A percentile compares a stretch with the other conserved stretches of the same genome.
Conservation (phyloP, 2,113 vertebrate genomes). For the Baryphthengus martii region DNA sequence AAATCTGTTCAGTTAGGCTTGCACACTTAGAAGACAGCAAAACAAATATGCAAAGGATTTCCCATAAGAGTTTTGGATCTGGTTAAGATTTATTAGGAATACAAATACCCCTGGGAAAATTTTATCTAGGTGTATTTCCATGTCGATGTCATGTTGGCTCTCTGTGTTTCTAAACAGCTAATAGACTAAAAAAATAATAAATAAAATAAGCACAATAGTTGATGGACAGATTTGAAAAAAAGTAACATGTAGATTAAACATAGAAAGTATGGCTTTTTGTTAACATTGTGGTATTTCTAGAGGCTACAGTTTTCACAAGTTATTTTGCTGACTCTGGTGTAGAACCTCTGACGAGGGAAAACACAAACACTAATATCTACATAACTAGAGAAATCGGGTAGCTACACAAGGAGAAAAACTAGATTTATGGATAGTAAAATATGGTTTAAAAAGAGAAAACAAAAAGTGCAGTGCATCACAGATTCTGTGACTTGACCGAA, state of each 20-base stretch:
- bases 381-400: background rate
- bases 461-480: background rate
- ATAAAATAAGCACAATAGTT: background rate
- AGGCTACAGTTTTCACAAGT: background rate
- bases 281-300: background rate
- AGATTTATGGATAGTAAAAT: background rate
- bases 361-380: background rate
- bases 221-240: constrained; percentile 15
- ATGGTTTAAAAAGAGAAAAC: background rate
- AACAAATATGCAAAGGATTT: background rate
- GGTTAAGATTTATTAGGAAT: background rate
- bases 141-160: background rate
- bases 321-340: background rate
- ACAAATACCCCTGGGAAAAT: constrained; percentile 20
- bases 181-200: background rate
- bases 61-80: background rate
- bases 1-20: background rate
- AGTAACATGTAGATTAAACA: background rate
- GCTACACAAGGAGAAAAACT: background rate
- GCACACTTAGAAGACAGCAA: background rate
- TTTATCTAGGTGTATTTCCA: background rate
- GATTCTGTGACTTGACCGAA: background rate
- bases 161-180: constrained; percentile 24
- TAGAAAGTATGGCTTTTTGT: background rate
- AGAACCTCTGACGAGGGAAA: background rate